Evolutionary conservation across 2,113 vertebrate genomes (phyloP), one percentile per base, ranked within the genome.

Genomic region (Cavia aperea): DNA sequence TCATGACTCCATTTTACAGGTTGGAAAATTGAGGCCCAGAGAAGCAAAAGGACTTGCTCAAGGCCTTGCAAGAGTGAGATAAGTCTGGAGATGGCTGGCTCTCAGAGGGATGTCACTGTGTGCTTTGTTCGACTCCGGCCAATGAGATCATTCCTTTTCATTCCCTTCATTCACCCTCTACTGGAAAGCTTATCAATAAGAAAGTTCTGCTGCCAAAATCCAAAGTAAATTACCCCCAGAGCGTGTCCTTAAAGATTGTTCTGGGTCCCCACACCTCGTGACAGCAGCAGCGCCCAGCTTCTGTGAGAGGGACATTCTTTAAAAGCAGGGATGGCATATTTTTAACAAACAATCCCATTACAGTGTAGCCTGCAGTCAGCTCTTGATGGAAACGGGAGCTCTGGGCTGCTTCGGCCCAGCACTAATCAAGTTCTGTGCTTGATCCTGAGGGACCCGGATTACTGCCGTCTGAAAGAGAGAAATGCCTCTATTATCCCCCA

Each of bases 391-490:
- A 95, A 93, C 7, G 83, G 94, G 90, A 39, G 94, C 81, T 62
- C 58, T 88, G 93, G 91, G 92, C 81, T 12, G 46, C 84, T 87
- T 24, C 51, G 89, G 79, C 92, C 94, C 90, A 90, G 92, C 78
- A 94, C 92, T 96, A 95, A 96, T 95, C 95, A 96, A 93, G 81
- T 63, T 90, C 89, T 88, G 62, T 5, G 72, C 95, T 93, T 72
- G 95, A 87, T 96, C 95, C 86, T 89, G 72, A 86, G 96, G 94
- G 93, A 94, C 66, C 82, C 1, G 12, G 96, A 96, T 95, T 92
- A 94, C 94, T 70, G 90, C 58, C 0, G 2, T 68, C 81, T 63
- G 89, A 95, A 95, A 95, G 4, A 91, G 91, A 86, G 88, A 92
- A 96, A 95, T 79, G 90, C 85, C 88, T 93, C 90, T 88, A 89